Percentiles rank a stretch among this genome's conserved stretches.
Conservation (phyloP, 2,888 invertebrate genomes). For the Scaptomyza tumidula region DNA sequence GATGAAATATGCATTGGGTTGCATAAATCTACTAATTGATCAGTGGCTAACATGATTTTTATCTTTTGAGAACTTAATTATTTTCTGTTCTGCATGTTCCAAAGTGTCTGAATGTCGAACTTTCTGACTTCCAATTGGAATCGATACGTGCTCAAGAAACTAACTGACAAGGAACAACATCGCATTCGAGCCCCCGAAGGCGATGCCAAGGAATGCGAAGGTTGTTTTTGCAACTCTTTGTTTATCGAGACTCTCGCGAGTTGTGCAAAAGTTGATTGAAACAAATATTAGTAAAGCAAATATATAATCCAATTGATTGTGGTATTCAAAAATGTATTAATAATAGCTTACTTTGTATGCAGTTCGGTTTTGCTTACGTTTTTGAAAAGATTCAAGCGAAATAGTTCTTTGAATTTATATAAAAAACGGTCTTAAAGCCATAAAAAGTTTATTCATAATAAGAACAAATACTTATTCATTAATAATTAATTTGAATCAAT, state of each 20-base stretch:
- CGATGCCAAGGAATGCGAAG: constrained; percentile 70
- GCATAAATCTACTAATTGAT: constrained; percentile 82
- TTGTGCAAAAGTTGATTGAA: constrained; percentile 6
- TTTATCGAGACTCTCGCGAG: constrained; percentile 3
- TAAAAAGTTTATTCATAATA: too few relatives aligned
- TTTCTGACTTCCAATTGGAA: constrained; percentile 61
- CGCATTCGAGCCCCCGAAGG: constrained; percentile 28
- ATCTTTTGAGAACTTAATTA: constrained; percentile 83
- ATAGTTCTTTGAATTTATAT: too few relatives aligned
- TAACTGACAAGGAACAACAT: constrained; percentile 55
- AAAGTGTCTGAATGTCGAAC: constrained; percentile 47
- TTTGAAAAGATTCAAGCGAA: too few relatives aligned
- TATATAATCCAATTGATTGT: too few relatives aligned
- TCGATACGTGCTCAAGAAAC: constrained; percentile 49
- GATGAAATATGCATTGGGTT: constrained; percentile 73
- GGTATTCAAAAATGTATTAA: too few relatives aligned
- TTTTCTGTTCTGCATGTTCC: constrained; percentile 69
- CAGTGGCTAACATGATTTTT: constrained; percentile 83
- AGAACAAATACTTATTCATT: too few relatives aligned
- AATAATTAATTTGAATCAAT: too few relatives aligned
- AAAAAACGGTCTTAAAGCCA: too few relatives aligned
- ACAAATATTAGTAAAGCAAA: not conserved
- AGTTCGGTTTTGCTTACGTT: too few relatives aligned
- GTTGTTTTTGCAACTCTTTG: constrained; percentile 34
- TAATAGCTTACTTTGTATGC: too few relatives aligned